Evolutionary conservation across 2,888 invertebrate species (phyloP), one percentile per base, ranked within the genome.

Genomic region (Exocentrus adspersus): DNA sequence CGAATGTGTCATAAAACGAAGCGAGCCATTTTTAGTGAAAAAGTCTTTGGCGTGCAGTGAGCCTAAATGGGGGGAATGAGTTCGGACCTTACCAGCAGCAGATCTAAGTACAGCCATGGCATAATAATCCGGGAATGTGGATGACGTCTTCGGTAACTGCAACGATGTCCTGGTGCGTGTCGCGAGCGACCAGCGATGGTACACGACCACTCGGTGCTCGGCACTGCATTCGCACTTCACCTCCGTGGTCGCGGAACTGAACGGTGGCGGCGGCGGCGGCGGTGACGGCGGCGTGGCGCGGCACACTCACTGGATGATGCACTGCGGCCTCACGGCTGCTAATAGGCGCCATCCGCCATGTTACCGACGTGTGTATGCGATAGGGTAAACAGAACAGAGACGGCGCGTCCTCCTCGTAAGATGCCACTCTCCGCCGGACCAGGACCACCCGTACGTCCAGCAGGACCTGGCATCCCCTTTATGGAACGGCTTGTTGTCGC

Each of bases 41-140:
- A n/a, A n/a, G n/a, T n/a, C n/a, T n/a, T n/a, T n/a, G n/a, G n/a
- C n/a, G n/a, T n/a, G n/a, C n/a, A n/a, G n/a, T n/a, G n/a, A n/a
- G n/a, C n/a, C n/a, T n/a, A n/a, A n/a, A n/a, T n/a, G n/a, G n/a
- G 14, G 7, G 24, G 24, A 24, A 24, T 24, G 4, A 37, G 7
- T 3, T 12, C 28, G 43, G 19, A 16, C 70, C 80, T 80, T 79
- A 81, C 81, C 81, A 80, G 75, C 68, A 77, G 78, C 75, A 80
- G 81, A 80, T 81, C 80, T 77, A 79, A 82, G 79, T 78, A 81
- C 79, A 80, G 81, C 82, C 82, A 82, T 82, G 81, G 81, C 76
- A 77, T 76, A 71, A 24, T 43, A 43, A 42, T 54, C 54, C 54
- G 4, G 48, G 19, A 17, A 45, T 19, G 46, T n/a, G n/a, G n/a